These are phyloP conservation scores for Tyrophagus putrescentiae DNA, from an alignment of 1,140 invertebrate species.

Conservation along the genomic window DNA sequence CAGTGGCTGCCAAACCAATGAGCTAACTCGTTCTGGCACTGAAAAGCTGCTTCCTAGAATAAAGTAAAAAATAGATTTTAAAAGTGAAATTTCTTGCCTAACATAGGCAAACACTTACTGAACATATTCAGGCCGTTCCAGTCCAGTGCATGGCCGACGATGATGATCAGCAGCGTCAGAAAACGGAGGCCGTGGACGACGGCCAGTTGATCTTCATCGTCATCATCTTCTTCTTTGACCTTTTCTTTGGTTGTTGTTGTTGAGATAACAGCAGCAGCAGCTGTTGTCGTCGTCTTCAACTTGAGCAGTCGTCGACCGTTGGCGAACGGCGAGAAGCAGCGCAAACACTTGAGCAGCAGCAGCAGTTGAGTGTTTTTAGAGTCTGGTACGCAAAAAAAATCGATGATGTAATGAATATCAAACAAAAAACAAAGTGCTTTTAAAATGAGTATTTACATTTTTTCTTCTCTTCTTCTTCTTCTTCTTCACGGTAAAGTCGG, in stretches of 20 bases:
- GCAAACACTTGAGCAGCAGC: too few relatives aligned
- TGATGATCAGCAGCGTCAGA: neutral
- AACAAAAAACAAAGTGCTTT: too few relatives aligned
- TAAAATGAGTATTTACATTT: too few relatives aligned
- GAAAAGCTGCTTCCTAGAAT: neutral
- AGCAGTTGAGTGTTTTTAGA: too few relatives aligned
- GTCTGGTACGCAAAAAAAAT: too few relatives aligned
- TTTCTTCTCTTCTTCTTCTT: too few relatives aligned
- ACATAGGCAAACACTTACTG: constrained; percentile 9
- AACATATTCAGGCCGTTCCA: constrained; percentile 8
- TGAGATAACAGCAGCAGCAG: neutral
- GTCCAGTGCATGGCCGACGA: constrained; percentile 11
- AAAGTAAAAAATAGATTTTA: neutral
- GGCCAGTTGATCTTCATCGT: neutral
- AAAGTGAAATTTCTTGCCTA: neutral
- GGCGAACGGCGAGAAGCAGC: neutral
- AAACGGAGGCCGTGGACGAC: constrained; percentile 15
- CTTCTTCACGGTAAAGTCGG: too few relatives aligned
- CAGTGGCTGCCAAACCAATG: neutral
- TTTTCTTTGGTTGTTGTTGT: neutral
- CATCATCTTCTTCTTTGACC: neutral
- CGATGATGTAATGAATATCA: too few relatives aligned
- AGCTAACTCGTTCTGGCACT: neutral
- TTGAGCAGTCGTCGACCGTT: neutral
- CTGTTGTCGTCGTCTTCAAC: neutral